Percentiles rank a stretch among this genome's conserved stretches.
phyloP scores from a whole-genome alignment of 2,888 invertebrate species.

The Harpalus rufipes region DNA sequence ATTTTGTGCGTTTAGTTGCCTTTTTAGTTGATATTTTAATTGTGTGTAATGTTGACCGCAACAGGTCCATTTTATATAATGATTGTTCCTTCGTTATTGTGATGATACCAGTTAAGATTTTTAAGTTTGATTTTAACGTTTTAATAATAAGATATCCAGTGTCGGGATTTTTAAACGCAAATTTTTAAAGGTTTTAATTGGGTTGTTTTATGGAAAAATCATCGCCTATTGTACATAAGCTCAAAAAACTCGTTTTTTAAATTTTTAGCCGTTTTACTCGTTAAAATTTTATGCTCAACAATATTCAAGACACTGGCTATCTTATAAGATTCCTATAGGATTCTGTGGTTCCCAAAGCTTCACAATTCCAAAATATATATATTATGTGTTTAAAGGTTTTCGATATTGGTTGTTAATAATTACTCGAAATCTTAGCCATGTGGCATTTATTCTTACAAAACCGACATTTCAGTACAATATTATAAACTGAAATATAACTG shows the following conservation, averaged over 20 bases:
- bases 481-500: too few species aligned
- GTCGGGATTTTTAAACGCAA: constrained; percentile 1
- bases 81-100: constrained; percentile 65
- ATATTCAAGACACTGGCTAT: constrained; percentile 17
- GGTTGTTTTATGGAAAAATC: constrained; percentile 22
- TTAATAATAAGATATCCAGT: constrained; percentile 48
- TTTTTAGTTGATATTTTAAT: constrained; percentile 56
- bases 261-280: constrained; percentile 42
- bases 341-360: constrained; percentile 26
- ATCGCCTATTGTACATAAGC: constrained; percentile 49
- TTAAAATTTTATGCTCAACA: constrained; percentile 37
- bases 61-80: constrained; percentile 51
- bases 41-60: constrained; percentile 18
- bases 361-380: constrained; percentile 5
- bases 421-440: too few species aligned
- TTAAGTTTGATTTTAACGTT: constrained; percentile 59
- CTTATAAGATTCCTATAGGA: neutral
- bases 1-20: constrained; percentile 43
- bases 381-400: constrained; percentile 34
- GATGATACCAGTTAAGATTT: constrained; percentile 62
- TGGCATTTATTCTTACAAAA: too few species aligned
- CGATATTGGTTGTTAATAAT: neutral
- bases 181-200: constrained; percentile 27
- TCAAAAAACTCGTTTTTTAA: constrained; percentile 47
- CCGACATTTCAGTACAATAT: too few species aligned